Evolutionary conservation across 2,113 vertebrate species (phyloP).

Genomic region (Callopanchax toddi): DNA sequence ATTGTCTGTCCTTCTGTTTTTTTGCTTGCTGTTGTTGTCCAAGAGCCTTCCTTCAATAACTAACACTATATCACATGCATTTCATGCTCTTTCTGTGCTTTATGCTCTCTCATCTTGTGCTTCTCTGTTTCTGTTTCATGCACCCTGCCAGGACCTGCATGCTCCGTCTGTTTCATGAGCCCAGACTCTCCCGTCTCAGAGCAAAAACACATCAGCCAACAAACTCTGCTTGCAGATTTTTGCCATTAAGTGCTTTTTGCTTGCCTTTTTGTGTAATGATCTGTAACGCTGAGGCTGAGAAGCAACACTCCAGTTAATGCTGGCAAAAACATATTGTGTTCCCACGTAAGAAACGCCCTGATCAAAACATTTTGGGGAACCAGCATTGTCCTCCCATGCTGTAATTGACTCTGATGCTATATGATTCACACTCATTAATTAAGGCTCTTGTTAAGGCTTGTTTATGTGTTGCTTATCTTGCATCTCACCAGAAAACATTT

Average conservation of each 20-base stretch:
- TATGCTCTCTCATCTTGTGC: slow-evolving; percentile 12
- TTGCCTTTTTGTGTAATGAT: slow-evolving; percentile 38
- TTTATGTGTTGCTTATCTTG: slow-evolving; percentile 21
- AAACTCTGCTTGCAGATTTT: slow-evolving; percentile 42
- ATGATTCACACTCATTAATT: slow-evolving; percentile 42
- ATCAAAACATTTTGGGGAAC: not conserved
- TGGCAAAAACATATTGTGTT: slow-evolving; percentile 24
- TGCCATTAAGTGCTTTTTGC: slow-evolving; percentile 47
- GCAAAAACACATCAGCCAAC: slow-evolving; percentile 41
- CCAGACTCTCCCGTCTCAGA: slow-evolving; percentile 26
- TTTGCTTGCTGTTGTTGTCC: not conserved
- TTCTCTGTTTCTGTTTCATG: slow-evolving; percentile 59
- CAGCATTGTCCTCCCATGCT: not conserved
- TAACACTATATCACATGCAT: not conserved
- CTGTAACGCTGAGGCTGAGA: slow-evolving; percentile 18
- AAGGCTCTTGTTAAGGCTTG: slow-evolving; percentile 18
- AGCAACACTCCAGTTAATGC: slow-evolving; percentile 14
- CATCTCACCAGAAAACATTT: slow-evolving; percentile 15
- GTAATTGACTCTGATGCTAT: slow-evolving; percentile 36
- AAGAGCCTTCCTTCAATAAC: slow-evolving; percentile 8
- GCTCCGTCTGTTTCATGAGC: slow-evolving; percentile 57
- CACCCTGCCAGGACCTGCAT: slow-evolving; percentile 16
- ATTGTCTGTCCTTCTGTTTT: slow-evolving; percentile 2
- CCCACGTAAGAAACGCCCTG: too few species aligned
- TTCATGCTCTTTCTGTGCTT: not conserved